A percentile compares a stretch with the other conserved stretches of the same genome.
Evolutionary conservation across 2,797 vertebrate species (phyloP).

Genomic region (Microcaecilia unicolor): DNA sequence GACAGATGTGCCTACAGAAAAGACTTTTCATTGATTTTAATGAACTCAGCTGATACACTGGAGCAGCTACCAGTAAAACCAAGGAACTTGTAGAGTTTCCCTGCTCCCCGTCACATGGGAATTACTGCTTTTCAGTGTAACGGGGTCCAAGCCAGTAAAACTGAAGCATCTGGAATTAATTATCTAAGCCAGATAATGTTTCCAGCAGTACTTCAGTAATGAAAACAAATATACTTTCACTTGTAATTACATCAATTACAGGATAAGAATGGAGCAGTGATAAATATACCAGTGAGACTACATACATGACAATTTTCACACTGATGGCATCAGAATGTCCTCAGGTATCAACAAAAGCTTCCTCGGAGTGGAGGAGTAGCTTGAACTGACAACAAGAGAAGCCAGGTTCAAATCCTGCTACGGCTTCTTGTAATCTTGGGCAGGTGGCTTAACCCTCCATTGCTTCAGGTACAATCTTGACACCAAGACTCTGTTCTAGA

Average conservation of each 20-base stretch:
- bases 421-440: too few species aligned
- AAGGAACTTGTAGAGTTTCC: background rate
- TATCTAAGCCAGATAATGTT: slow-evolving; percentile 20
- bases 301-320: slow-evolving; percentile 11
- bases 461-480: too few species aligned
- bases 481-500: too few species aligned
- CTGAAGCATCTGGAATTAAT: slow-evolving; percentile 38
- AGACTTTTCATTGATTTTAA: slow-evolving; percentile 15
- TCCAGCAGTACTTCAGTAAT: slow-evolving; percentile 25
- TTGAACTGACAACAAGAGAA: too few species aligned
- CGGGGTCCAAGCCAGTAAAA: slow-evolving; percentile 13
- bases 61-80: slow-evolving; percentile 12
- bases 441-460: too few species aligned
- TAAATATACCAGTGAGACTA: too few species aligned
- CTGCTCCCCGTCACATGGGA: too few species aligned
- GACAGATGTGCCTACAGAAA: slow-evolving; percentile 23
- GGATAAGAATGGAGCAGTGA: slow-evolving; percentile 1
- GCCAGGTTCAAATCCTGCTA: too few species aligned
- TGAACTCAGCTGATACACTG: background rate
- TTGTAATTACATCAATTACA: background rate
- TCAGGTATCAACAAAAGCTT: background rate
- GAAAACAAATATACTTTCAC: slow-evolving; percentile 19
- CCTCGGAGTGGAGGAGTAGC: too few species aligned
- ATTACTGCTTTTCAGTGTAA: background rate
- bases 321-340: background rate